Evolutionary conservation across 2,113 vertebrate genomes (phyloP).

Genomic region (Indri indri): DNA sequence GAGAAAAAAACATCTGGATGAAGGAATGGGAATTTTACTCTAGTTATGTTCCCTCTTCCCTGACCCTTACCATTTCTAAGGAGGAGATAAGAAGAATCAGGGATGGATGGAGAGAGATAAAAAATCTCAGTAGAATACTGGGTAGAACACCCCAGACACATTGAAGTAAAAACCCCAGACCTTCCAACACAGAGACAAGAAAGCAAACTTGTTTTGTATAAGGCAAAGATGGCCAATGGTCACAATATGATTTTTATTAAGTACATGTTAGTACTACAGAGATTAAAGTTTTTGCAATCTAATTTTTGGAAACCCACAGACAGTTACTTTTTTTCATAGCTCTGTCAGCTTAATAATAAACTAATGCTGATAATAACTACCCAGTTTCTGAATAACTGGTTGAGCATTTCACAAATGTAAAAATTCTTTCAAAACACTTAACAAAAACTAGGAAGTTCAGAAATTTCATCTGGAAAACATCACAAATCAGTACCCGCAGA

Average conservation of each 20-base stretch:
- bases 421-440: slow-evolving; percentile 26
- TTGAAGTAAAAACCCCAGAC: not conserved
- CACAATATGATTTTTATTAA: not conserved
- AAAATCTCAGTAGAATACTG: not conserved
- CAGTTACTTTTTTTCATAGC: not conserved
- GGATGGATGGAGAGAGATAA: not conserved
- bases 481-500: not conserved
- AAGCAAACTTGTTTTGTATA: slow-evolving; percentile 15
- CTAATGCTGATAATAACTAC: not conserved
- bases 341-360: not conserved
- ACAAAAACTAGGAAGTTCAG: slow-evolving; percentile 8
- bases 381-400: not conserved
- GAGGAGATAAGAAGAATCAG: not conserved
- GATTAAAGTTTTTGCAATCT: not conserved
- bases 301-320: not conserved
- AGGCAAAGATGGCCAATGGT: not conserved
- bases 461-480: slow-evolving; percentile 19
- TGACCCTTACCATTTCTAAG: not conserved
- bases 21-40: not conserved
- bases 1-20: slow-evolving; percentile 26
- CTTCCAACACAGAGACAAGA: not conserved
- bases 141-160: not conserved
- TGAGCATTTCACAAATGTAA: slow-evolving; percentile 17
- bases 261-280: not conserved
- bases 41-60: not conserved